Base-by-base conservation (phyloP, 2,888 invertebrate species). In the Lasioglossum calceatum region DNA sequence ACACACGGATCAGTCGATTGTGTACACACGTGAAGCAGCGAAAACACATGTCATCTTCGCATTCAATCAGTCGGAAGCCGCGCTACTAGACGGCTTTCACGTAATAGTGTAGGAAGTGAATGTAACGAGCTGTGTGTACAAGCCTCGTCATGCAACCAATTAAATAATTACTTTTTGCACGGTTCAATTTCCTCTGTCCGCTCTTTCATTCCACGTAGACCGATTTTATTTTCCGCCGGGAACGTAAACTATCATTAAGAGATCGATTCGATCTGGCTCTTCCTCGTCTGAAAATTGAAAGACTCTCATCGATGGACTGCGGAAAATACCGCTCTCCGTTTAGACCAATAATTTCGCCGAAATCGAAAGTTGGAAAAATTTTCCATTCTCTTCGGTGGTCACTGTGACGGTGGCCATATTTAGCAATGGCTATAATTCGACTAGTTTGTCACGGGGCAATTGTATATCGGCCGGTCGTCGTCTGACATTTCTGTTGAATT, bases 401-500 rank as follows among this genome's bases (percentile, higher is more conserved):
- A 74, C 67, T 36, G 14, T 36, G 64, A 61, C 47, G 73, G 42
- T 47, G 73, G 27, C 54, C 54, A 10, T 54, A 32, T 32, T 77
- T 77, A 54, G 54, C 23, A 27, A 47, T 19, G 54, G 67, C 36
- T 73, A 79, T 72, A 73, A 85, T 85, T 79, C 86, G 79, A 82
- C 77, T 81, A 78, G 58, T 82, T 82, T 85, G 85, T 85, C 85
- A 76, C 81, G 64, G 61, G 76, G 79, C 84, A 84, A 84, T 84
- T 74, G 81, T n/a, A 54, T 87, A 87, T 87, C 87, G 87, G 73
- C 44, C 76, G 76, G 73, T 77, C 61, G 79, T 73, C 67, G 87
- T 10, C 61, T 85, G 86, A 85, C 84, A 79, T 87, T 87, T 87
- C 84, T 81, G 79, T 84, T 58, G 79, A 75, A 87, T 87, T 87